phyloP scores from a whole-genome alignment of 2,888 invertebrate genomes.

The Hydroisotoma schaefferi region DNA sequence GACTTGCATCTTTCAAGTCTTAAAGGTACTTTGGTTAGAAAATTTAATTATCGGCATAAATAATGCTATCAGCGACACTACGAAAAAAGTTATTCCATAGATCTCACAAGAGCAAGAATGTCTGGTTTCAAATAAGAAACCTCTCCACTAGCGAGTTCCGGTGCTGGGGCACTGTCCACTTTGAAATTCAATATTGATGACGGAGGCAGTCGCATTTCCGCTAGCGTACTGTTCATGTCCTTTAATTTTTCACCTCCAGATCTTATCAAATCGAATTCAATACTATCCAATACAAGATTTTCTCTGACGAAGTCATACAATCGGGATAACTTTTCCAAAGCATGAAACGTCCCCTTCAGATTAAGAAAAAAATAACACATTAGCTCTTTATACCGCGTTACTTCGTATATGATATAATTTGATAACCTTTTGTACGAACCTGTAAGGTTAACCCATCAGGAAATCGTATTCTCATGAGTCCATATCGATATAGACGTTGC shows the following conservation, averaged over 20 bases:
- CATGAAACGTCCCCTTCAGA: slow-evolving; percentile 80
- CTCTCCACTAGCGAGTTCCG: slow-evolving; percentile 28
- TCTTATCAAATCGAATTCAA: slow-evolving; percentile 36
- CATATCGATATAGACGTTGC: slow-evolving; percentile 68
- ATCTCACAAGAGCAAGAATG: slow-evolving; percentile 65
- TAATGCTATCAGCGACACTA: too few relatives aligned
- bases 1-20: too few relatives aligned
- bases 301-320: slow-evolving; percentile 77
- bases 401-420: background rate
- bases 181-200: slow-evolving; percentile 75
- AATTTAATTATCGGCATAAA: too few relatives aligned
- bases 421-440: slow-evolving; percentile 54
- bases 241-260: slow-evolving; percentile 53
- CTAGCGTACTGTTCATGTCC: slow-evolving; percentile 68
- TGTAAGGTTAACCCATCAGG: slow-evolving; percentile 81
- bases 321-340: slow-evolving; percentile 70
- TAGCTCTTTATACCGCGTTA: background rate
- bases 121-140: slow-evolving; percentile 71
- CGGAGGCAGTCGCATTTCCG: slow-evolving; percentile 76
- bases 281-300: slow-evolving; percentile 61
- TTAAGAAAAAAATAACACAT: slow-evolving; percentile 12
- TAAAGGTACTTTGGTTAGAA: too few relatives aligned
- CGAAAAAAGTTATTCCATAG: slow-evolving; percentile 40
- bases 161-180: slow-evolving; percentile 59
- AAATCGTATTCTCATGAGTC: slow-evolving; percentile 76